A percentile compares a stretch with the other conserved stretches of the same genome.
These are phyloP conservation scores for Osmerus eperlanus DNA, from an alignment of 2,113 vertebrate species.

Conservation along the genomic window DNA sequence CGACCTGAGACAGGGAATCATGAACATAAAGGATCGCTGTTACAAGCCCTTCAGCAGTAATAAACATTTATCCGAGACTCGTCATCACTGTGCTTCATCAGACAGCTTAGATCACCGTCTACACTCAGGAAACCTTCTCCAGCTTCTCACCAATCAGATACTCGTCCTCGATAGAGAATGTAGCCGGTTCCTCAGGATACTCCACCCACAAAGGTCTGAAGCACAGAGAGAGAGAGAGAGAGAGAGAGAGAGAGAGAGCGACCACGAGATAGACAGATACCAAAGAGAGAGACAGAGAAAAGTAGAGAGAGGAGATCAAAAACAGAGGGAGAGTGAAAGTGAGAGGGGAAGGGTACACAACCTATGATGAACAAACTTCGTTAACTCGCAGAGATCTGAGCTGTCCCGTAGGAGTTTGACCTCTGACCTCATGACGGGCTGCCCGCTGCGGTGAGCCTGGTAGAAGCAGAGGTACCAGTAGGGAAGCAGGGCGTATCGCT, in stretches of 20 bases:
- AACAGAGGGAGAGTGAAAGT: too few species aligned
- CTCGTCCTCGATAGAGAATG: conserved; percentile 75
- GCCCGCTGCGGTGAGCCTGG: conserved; percentile 62
- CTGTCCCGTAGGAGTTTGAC: neutral
- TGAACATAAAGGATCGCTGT: too few species aligned
- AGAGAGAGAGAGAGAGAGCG: neutral
- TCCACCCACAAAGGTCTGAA: conserved; percentile 76
- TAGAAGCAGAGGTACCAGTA: conserved; percentile 81
- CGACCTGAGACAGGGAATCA: conserved; percentile 53
- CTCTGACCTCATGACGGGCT: conserved; percentile 76
- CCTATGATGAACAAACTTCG: too few species aligned
- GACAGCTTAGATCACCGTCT: neutral
- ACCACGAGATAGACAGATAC: too few species aligned
- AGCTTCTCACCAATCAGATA: conserved; percentile 74
- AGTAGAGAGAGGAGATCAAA: too few species aligned
- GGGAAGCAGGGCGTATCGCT: conserved; percentile 77
- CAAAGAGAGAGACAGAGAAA: neutral
- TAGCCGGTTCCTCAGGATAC: conserved; percentile 69
- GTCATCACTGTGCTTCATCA: neutral
- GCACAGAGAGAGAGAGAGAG: neutral
- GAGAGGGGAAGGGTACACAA: too few species aligned
- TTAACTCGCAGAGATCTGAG: neutral
- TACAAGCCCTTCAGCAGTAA: too few species aligned
- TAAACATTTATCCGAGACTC: too few species aligned
- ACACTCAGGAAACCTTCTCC: neutral